Percentiles rank a stretch among this genome's conserved stretches.
Conservation (phyloP, 2,888 invertebrate genomes). For the Chaitophorus viminalis region DNA sequence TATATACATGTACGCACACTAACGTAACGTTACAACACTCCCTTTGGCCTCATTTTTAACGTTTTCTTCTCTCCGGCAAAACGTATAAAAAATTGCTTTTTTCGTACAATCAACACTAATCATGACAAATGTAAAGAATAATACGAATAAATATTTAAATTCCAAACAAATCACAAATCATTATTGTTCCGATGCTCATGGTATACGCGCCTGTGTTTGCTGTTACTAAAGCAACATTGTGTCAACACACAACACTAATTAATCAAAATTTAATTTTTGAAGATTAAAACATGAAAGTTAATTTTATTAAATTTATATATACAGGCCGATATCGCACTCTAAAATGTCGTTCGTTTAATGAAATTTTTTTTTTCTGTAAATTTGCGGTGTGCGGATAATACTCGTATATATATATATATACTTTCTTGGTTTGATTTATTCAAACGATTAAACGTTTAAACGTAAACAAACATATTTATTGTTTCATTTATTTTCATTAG, state of each 20-base stretch:
- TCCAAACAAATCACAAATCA: neutral
- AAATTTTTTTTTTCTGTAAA: neutral
- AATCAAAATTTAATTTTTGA: neutral
- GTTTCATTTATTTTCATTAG: neutral
- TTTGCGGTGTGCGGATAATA: neutral
- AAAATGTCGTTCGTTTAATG: neutral
- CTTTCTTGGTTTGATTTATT: neutral
- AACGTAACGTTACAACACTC: conserved; percentile 42
- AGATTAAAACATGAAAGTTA: neutral
- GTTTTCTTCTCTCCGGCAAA: neutral
- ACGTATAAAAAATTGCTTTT: neutral
- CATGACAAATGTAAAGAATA: neutral
- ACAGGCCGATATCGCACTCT: neutral
- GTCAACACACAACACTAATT: conserved; percentile 19
- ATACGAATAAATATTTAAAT: neutral
- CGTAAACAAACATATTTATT: neutral
- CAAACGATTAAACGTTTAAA: neutral
- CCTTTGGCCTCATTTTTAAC: conserved; percentile 53
- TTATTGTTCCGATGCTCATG: neutral
- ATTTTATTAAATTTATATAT: conserved; percentile 21
- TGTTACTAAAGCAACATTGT: conserved; percentile 46
- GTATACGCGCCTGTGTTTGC: neutral
- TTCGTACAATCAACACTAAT: neutral
- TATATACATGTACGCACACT: conserved; percentile 39
- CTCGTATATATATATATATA: too few relatives aligned